These are phyloP conservation scores for Coilia nasus DNA, from an alignment of 2,797 vertebrate genomes.

Conservation along the genomic window DNA sequence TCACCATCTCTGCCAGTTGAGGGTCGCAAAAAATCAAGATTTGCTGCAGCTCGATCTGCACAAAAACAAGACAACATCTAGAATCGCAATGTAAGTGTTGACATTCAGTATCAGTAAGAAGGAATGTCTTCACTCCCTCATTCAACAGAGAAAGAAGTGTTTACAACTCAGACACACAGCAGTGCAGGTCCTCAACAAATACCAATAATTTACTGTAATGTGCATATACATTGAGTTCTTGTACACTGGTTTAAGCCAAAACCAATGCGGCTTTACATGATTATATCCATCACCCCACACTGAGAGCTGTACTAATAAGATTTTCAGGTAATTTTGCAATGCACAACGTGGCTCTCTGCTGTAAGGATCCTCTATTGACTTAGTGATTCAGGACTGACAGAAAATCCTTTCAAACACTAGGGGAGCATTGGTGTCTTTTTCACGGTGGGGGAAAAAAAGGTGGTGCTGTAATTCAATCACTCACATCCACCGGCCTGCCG, in stretches of 20 bases:
- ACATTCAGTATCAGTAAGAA: neutral
- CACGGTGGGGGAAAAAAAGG: neutral
- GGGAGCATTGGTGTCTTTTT: neutral
- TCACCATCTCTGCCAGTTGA: slow-evolving; percentile 81
- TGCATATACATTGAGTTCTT: neutral
- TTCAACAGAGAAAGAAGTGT: neutral
- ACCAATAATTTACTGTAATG: neutral
- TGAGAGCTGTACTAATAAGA: neutral
- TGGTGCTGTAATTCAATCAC: slow-evolving; percentile 57
- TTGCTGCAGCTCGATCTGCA: slow-evolving; percentile 90
- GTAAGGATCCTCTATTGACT: neutral
- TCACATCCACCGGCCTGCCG: slow-evolving; percentile 91
- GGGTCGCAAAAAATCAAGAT: slow-evolving; percentile 89
- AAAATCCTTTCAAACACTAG: neutral
- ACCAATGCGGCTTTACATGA: neutral
- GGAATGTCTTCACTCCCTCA: neutral
- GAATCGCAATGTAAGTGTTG: no score
- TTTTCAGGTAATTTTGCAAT: neutral
- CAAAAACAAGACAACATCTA: slow-evolving; percentile 34
- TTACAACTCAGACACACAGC: neutral
- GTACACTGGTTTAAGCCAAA: neutral
- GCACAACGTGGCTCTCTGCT: neutral
- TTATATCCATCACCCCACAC: neutral
- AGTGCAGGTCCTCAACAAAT: neutral
- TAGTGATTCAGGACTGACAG: neutral